Base-by-base conservation (phyloP, 2,113 vertebrate species). In the Antennarius striatus region DNA sequence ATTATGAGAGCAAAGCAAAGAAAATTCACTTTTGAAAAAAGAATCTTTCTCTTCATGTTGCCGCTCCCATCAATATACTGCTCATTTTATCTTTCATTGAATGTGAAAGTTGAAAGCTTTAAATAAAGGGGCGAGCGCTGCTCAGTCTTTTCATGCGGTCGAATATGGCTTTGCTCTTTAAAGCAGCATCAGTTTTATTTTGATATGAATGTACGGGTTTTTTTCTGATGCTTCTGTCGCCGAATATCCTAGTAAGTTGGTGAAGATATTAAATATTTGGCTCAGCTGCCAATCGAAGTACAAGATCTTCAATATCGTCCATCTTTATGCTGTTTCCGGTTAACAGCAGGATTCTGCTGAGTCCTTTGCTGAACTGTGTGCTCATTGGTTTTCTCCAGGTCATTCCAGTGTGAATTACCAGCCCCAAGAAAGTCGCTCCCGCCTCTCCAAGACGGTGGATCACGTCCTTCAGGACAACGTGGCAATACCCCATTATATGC, bases 321-420 rank as follows among this genome's bases (percentile, higher is more conserved):
- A 22, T 22, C 22, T 22, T 22, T 22, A 22, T 22, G 22, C 22
- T 22, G 22, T 22, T 22, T 2, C 22, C 22, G 1, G 22, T 22
- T 22, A 22, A 22, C 22, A 22, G 2, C 22, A 22, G 10, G 39
- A 6, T 3, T 46, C 10, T 13, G 10, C 13, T 46, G 13, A 46
- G 3, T 16, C 15, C 13, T 4, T 11, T 3, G 8, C 8, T 56
- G 14, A 11, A 28, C 11, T 29, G 17, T 12, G 4, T n/a, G 12
- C n/a, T 59, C 3, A 1, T 6, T 15, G 32, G 17, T 36, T 0
- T 43, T 59, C 83, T 80, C 39, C 70, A 98, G 98, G 97, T 74
- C 96, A 95, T 83, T 99, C 98, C 56, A 96, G 96, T 89, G 94
- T 99, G 88, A 96, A 98, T 84, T 98, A 96, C 63, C 93, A 95